Evolutionary conservation across 2,113 vertebrate genomes (phyloP).

Genomic region (Oxyura jamaicensis): DNA sequence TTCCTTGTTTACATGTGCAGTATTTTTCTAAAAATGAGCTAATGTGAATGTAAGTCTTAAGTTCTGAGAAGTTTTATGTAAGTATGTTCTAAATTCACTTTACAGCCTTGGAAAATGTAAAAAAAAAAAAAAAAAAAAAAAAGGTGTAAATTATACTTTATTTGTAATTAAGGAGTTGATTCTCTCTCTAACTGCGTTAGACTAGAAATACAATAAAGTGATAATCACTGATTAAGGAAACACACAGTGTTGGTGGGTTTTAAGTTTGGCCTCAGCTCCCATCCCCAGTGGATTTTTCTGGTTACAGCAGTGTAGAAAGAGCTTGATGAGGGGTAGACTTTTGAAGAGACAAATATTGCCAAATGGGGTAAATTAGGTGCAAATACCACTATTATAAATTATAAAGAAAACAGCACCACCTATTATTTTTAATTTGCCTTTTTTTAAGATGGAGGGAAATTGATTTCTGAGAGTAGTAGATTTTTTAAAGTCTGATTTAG

Average conservation of each 20-base stretch:
- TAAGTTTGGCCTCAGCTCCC: not conserved
- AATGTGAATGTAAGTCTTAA: not conserved
- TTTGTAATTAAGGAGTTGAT: not conserved
- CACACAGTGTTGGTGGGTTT: not conserved
- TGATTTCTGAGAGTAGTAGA: not conserved
- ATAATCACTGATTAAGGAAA: not conserved
- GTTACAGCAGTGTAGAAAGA: not conserved
- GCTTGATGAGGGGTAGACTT: not conserved
- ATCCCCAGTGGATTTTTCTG: not conserved
- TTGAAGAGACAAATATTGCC: not conserved
- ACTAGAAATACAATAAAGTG: not conserved
- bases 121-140: too few relatives aligned
- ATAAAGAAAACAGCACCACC: not conserved
- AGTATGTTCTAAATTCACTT: accelerated
- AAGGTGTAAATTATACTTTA: accelerated
- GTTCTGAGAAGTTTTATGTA: not conserved
- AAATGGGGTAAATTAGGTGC: not conserved
- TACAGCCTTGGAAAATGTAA: not conserved
- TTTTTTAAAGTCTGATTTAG: not conserved
- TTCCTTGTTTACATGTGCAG: not conserved
- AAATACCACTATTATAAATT: accelerated
- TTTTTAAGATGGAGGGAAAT: not conserved
- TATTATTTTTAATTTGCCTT: not conserved
- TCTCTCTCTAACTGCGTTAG: not conserved
- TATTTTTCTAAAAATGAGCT: not conserved